Base-by-base conservation (phyloP, 2,888 invertebrate species). In the Eudasyphora cyanicolor region DNA sequence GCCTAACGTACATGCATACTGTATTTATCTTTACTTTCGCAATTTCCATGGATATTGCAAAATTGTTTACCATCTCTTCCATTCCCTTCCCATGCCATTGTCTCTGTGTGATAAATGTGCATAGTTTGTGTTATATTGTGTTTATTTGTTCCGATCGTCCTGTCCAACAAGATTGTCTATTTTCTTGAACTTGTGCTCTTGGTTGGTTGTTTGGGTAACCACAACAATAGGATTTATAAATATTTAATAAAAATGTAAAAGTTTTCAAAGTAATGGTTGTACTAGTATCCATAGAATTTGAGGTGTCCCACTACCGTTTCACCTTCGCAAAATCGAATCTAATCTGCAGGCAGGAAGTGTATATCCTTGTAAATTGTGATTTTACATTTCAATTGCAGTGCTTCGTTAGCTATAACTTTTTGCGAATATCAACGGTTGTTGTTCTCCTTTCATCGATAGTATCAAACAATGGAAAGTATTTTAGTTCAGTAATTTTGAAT, bases 231-330 rank as follows among this genome's bases (percentile, higher is more conserved):
- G 57, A 57, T 27, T 57, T 27, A 57, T 57, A 57, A 27, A 57
- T 57, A 57, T 57, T 57, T 57, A 57, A 57, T 57, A 57, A 57
- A n/a, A 57, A 57, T 57, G 57, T 57, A 57, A 54, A 49, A 54
- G 54, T 54, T 54, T 24, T 54, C 54, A 24, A 24, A 54, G 24
- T 21, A 54, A 54, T 54, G 54, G 8, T 57, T 10, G 24, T 57
- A 57, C 27, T 57, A 24, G 24, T 57, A 57, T 57, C 24, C 10
- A 14, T 27, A 24, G 57, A 57, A 57, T 57, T 57, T 57, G 57
- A 27, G 57, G 57, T 57, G 10, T 57, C 24, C 12, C 14, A n/a
- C n/a, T 14, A 27, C 27, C 27, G 57, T 14, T 57, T 57, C 4
- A 27, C 12, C 14, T 24, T 27, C 6, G 12, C 10, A 54, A 54